Base-by-base conservation (phyloP, 2,113 vertebrate species). In the Calyptomena viridis region DNA sequence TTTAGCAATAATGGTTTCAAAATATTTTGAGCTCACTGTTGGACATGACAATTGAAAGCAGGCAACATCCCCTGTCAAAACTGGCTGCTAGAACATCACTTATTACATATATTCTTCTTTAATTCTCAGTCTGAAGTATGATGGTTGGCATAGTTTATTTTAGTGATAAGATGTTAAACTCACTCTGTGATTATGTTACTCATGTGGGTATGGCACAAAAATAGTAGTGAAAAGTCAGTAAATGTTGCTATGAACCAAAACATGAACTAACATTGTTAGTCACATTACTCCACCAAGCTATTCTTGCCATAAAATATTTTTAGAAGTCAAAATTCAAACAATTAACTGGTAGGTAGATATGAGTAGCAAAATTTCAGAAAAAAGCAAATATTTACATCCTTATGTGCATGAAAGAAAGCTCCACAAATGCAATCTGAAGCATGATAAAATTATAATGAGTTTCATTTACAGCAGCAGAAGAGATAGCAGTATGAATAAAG, bases 371-470 rank as follows among this genome's bases (percentile, higher is more conserved):
- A 85, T 88, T 92, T 95, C 91, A 93, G 64, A 91, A 83, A 94
- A 96, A 95, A 94, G 5, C 47, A 63, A 97, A 95, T 97, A 97
- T 97, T 97, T 97, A 96, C 68, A 82, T 86, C 85, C 89, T 92
- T 82, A 68, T 75, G 75, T 37, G 31, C 69, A 60, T 35, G 81
- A 89, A 93, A 66, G 73, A 68, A 93, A 94, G 88, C 58, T 89
- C 76, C 93, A 87, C 75, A 95, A 95, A 80, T 94, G 89, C 91
- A 93, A 87, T 85, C 88, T 94, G 89, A 97, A 95, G 75, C 91
- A 93, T 85, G 80, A 95, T 78, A 91, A 69, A 91, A 94, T 88
- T 83, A 94, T 92, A 84, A 96, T 80, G 84, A 94, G 78, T 96
- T 96, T 96, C 44, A 94, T 92, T 84, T 95, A 89, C 76, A 92